phyloP scores from a whole-genome alignment of 2,888 invertebrate genomes.

The Chymomyza amoena region DNA sequence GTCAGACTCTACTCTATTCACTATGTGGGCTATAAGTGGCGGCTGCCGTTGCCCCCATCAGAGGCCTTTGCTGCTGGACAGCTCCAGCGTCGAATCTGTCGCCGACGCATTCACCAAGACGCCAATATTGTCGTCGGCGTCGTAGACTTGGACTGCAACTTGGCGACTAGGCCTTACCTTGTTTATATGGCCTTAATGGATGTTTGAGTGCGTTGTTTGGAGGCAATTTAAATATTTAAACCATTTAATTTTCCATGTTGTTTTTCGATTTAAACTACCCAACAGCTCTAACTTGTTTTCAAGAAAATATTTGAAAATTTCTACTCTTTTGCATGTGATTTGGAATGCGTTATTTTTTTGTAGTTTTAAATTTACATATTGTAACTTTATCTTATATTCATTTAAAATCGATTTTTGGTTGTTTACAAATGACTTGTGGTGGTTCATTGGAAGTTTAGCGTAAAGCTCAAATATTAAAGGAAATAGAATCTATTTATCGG shows the following conservation, averaged over 20 bases:
- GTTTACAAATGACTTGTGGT: neutral
- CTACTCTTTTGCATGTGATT: conserved; percentile 56
- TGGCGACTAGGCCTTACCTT: conserved; percentile 31
- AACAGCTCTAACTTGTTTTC: neutral
- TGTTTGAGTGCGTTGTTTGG: conserved; percentile 57
- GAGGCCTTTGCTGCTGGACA: conserved; percentile 14
- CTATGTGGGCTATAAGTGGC: conserved; percentile 49
- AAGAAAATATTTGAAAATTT: conserved; percentile 41
- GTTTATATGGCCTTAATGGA: conserved; percentile 65
- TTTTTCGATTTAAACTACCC: neutral
- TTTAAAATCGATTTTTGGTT: neutral
- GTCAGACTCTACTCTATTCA: neutral
- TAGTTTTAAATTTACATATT: neutral
- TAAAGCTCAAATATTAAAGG: neutral
- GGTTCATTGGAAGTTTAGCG: neutral
- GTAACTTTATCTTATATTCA: neutral
- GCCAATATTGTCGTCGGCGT: conserved; percentile 6
- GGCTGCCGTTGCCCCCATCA: conserved; percentile 47
- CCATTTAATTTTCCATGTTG: conserved; percentile 56
- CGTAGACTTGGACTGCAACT: conserved; percentile 17
- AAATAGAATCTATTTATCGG: too few species aligned
- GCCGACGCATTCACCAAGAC: conserved; percentile 48
- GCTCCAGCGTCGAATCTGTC: conserved; percentile 30
- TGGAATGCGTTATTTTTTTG: neutral
- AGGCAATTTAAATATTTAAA: conserved; percentile 69